phyloP scores from a whole-genome alignment of 2,797 vertebrate species.

The Oryzias sinensis region DNA sequence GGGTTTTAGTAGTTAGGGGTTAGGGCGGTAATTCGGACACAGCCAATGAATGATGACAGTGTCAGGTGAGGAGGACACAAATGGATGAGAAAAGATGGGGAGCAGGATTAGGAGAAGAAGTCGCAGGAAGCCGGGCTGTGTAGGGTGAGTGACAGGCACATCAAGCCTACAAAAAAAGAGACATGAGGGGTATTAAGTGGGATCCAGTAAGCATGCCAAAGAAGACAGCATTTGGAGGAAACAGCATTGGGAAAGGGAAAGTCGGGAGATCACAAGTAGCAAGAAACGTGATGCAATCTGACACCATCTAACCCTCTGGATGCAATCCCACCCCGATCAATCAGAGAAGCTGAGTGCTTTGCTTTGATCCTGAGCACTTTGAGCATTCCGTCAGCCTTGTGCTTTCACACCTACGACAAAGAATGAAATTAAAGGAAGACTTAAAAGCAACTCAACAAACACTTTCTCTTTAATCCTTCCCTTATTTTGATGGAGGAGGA shows the following conservation, averaged over 20 bases:
- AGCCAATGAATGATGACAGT: constrained; percentile 32
- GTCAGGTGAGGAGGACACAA: constrained; percentile 12
- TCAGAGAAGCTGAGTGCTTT: constrained; percentile 50
- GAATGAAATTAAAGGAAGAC: constrained; percentile 30
- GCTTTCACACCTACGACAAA: constrained; percentile 62
- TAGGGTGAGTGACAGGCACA: constrained; percentile 15
- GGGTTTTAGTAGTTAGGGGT: too few relatives aligned
- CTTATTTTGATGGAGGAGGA: constrained; percentile 11
- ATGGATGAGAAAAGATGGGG: constrained; percentile 16
- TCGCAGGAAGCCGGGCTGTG: not conserved
- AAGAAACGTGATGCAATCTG: constrained; percentile 47
- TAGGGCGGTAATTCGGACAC: too few relatives aligned
- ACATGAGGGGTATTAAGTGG: constrained; percentile 1
- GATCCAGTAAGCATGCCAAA: constrained; percentile 23
- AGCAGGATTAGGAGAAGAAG: constrained; percentile 16
- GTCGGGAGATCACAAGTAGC: constrained; percentile 21
- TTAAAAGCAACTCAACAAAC: constrained; percentile 34
- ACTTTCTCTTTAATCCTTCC: constrained; percentile 27
- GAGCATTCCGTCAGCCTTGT: constrained; percentile 73
- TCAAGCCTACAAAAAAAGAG: constrained; percentile 12
- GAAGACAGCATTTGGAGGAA: constrained; percentile 19
- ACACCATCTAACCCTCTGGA: constrained; percentile 63
- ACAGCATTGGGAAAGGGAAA: constrained; percentile 30
- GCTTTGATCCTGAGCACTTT: constrained; percentile 79
- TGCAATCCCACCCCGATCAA: constrained; percentile 62